Base-by-base conservation (phyloP, 1,140 invertebrate genomes). In the Sminthurinus signatus region DNA sequence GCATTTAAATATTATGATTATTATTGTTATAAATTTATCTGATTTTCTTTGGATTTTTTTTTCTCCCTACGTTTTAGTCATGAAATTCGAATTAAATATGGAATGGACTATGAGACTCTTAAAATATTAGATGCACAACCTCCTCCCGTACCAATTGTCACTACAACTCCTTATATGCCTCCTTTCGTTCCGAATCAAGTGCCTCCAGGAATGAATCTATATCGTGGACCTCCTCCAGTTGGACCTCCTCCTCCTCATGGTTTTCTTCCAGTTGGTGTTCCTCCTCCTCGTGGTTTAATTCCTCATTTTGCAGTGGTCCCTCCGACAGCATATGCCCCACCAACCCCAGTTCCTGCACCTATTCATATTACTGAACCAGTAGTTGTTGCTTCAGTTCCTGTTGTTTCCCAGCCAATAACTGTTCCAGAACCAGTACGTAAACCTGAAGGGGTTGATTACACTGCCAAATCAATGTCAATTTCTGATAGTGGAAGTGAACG, bases 61-160 rank as follows among this genome's bases (percentile, higher is more conserved):
- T 36, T 36, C 32, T 36, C 32, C 15, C 15, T 57, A 17, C 3
- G 28, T 52, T 54, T 23, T 36, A 68, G 66, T 28, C 25, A 56
- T 12, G 63, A 62, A 31, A 69, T 65, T 10, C 59, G 60, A 48
- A 52, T 19, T 23, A 64, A 60, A 10, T 51, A 69, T 56, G 54
- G 54, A 1, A 44, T 69, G 32, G 67, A 69, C 39, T 61, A 52
- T 10, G 63, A 64, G 0, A 42, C 67, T n/a, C 43, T 69, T 17
- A 29, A 36, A 1, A 44, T 14, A 15, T 14, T 57, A 21, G 36
- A 36, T 36, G 28, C 46, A 5, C 31, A n/a, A 14, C 52, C 48
- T 19, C 15, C 51, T 14, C 19, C 28, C 14, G 23, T 21, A 28
- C 21, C 36, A 19, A 27, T 54, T 4, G 19, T 25, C 1, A 19